A percentile compares a stretch with the other conserved stretches of the same genome.
phyloP scores from a whole-genome alignment of 2,888 invertebrate species.

The Epistrophella euchroma region DNA sequence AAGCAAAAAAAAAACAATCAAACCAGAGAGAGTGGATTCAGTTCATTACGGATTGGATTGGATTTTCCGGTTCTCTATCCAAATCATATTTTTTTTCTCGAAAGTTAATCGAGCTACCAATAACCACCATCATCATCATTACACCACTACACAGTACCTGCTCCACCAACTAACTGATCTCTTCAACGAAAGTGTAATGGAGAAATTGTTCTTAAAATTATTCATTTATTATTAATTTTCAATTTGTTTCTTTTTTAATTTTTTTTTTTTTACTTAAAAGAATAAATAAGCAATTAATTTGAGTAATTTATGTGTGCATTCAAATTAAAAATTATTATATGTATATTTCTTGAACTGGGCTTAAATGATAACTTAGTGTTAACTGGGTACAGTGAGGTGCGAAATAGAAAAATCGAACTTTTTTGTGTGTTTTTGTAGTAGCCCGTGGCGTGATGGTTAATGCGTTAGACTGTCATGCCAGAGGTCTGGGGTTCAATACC shows the following conservation, averaged over 20 bases:
- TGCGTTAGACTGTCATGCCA: too few species aligned
- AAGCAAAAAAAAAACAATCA: constrained; percentile 12
- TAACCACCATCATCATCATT: not conserved
- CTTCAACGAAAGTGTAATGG: constrained; percentile 55
- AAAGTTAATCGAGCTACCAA: constrained; percentile 62
- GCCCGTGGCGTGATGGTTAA: too few species aligned
- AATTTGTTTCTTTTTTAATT: not conserved
- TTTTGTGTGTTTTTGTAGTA: too few species aligned
- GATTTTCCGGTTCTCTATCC: constrained; percentile 71
- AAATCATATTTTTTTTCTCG: constrained; percentile 68
- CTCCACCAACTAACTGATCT: not conserved
- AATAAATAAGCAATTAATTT: constrained; percentile 22
- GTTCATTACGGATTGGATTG: constrained; percentile 57
- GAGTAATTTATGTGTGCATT: too few species aligned
- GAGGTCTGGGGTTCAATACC: too few species aligned
- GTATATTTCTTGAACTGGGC: too few species aligned
- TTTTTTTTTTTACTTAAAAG: constrained; percentile 1
- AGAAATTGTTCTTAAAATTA: constrained; percentile 47
- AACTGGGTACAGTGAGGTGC: too few species aligned
- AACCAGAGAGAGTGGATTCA: constrained; percentile 66
- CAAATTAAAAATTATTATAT: too few species aligned
- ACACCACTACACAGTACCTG: not conserved
- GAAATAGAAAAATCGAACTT: too few species aligned
- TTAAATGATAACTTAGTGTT: too few species aligned
- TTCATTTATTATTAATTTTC: not conserved